Evolutionary conservation across 2,888 invertebrate genomes (phyloP).

Genomic region (Synergus laeviventris): DNA sequence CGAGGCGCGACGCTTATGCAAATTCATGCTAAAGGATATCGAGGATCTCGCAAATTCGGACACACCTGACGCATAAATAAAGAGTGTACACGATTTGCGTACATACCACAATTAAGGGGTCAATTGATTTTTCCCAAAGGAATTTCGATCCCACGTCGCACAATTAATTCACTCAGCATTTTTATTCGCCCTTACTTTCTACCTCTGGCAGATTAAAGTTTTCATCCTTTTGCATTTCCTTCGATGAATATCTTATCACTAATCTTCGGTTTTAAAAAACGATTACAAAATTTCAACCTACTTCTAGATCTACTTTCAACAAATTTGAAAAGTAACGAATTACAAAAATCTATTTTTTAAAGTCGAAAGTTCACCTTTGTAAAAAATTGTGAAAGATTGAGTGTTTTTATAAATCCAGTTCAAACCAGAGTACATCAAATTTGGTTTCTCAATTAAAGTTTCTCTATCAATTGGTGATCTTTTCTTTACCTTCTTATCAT

Average conservation of each 20-base stretch:
- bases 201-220: constrained; percentile 14
- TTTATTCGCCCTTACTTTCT: neutral
- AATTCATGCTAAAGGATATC: constrained; percentile 64
- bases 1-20: constrained; percentile 58
- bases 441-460: constrained; percentile 11
- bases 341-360: constrained; percentile 15
- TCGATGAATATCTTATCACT: neutral
- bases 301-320: neutral
- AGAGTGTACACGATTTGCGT: constrained; percentile 24
- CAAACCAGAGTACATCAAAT: constrained; percentile 24
- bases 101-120: neutral
- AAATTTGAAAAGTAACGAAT: constrained; percentile 16
- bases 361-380: constrained; percentile 6
- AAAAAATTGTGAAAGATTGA: constrained; percentile 17
- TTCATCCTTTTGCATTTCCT: neutral
- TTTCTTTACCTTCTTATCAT: neutral
- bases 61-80: constrained; percentile 51
- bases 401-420: constrained; percentile 27
- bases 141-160: neutral
- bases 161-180: constrained; percentile 14
- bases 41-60: constrained; percentile 53
- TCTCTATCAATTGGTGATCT: neutral
- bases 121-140: constrained; percentile 6
- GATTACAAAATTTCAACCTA: constrained; percentile 13
- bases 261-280: constrained; percentile 24